These are phyloP conservation scores for Murina feae DNA, from an alignment of 2,113 vertebrate genomes.

Conservation along the genomic window DNA sequence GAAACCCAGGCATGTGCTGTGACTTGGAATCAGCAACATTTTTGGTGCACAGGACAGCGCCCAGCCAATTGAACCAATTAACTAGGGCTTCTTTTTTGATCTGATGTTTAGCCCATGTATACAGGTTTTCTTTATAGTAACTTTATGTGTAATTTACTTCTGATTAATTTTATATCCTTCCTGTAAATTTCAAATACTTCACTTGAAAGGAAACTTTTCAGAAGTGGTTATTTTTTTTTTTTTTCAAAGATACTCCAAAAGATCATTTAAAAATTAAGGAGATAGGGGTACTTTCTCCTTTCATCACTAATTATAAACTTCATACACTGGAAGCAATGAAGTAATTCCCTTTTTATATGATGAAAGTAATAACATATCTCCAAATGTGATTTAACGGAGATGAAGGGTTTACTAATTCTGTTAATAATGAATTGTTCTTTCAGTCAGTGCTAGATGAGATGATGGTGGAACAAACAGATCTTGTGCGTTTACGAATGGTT, in stretches of 20 bases:
- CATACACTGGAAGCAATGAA: background rate
- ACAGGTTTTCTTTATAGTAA: background rate
- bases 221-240: background rate
- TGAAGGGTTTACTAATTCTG: background rate
- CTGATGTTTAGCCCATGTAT: background rate
- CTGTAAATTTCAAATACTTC: background rate
- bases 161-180: background rate
- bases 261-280: background rate
- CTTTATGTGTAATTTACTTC: conserved; percentile 23
- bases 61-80: background rate
- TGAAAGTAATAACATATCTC: background rate
- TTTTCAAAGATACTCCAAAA: background rate
- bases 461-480: conserved; percentile 98
- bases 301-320: background rate
- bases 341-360: conserved; percentile 26
- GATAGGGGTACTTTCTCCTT: background rate
- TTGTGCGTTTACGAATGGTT: conserved; percentile 94
- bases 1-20: background rate
- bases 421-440: conserved; percentile 51
- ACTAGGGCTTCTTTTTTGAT: background rate
- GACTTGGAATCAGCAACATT: background rate
- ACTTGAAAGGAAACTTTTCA: background rate
- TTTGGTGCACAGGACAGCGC: background rate
- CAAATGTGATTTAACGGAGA: background rate
- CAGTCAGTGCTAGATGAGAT: conserved; percentile 97